Evolutionary conservation across 2,113 vertebrate genomes (phyloP).

Genomic region (Diphyllodes magnificus): DNA sequence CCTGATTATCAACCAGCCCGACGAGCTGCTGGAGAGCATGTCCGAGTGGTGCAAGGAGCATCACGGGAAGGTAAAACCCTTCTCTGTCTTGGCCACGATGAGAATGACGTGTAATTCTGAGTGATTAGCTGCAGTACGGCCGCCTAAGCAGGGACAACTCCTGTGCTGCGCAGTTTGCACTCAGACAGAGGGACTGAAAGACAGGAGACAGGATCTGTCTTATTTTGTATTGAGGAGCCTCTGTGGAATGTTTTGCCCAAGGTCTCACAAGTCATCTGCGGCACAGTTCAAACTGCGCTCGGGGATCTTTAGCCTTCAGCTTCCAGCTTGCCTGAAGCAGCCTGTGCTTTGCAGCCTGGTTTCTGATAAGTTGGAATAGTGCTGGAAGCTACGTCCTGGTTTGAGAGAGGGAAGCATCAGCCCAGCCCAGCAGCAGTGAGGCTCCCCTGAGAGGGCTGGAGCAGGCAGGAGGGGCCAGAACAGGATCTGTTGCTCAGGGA

Average conservation of each 20-base stretch:
- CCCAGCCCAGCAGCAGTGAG: fast-evolving
- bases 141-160: neutral
- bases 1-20: constrained; percentile 91
- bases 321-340: neutral
- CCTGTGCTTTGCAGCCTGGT: neutral
- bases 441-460: neutral
- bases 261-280: neutral
- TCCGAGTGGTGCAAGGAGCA: constrained; percentile 97
- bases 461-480: neutral
- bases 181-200: neutral
- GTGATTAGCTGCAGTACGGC: fast-evolving
- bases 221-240: neutral
- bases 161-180: neutral
- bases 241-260: fast-evolving
- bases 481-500: fast-evolving
- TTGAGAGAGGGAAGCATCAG: neutral
- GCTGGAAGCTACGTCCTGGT: neutral
- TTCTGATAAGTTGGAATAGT: neutral
- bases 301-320: no score
- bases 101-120: neutral
- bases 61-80: constrained; percentile 83
- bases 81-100: neutral
- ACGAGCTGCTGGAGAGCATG: constrained; percentile 90
- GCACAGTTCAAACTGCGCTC: fast-evolving
- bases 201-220: fast-evolving